These are phyloP conservation scores for Brenthis ino DNA, from an alignment of 2,888 invertebrate genomes.

Conservation along the genomic window DNA sequence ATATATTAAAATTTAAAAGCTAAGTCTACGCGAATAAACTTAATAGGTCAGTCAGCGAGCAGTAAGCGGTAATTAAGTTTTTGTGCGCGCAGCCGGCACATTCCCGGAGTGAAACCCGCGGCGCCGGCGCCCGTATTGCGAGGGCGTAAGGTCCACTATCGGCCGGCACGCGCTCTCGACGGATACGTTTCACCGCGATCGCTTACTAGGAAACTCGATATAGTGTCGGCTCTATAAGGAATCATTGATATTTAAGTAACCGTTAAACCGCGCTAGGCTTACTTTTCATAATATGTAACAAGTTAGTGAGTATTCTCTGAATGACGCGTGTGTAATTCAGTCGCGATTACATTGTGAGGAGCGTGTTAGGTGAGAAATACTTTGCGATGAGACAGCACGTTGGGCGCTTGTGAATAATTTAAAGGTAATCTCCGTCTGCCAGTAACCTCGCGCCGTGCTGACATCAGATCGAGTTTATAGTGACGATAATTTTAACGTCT, in stretches of 20 bases:
- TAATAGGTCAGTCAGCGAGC: not conserved
- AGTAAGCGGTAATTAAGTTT: conserved; percentile 6
- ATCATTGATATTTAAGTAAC: no score
- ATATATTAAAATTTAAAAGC: not conserved
- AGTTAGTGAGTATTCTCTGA: no score
- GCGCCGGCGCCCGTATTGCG: not conserved
- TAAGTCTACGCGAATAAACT: not conserved
- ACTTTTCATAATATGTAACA: no score
- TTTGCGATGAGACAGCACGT: no score
- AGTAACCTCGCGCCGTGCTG: not conserved
- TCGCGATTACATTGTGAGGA: no score
- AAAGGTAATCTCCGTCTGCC: not conserved
- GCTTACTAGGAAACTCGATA: conserved; percentile 12
- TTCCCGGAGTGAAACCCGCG: conserved; percentile 8
- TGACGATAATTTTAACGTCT: not conserved
- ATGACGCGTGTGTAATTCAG: no score
- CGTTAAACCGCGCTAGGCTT: no score
- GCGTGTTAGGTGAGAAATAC: no score
- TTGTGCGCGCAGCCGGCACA: conserved; percentile 2
- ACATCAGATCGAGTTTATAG: not conserved
- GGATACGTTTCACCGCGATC: not conserved
- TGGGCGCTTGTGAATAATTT: no score
- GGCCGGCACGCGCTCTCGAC: not conserved
- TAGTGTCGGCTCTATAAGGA: not conserved
- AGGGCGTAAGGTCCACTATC: not conserved